Evolutionary conservation across 2,797 vertebrate genomes (phyloP).

Genomic region (Vespertilio murinus): DNA sequence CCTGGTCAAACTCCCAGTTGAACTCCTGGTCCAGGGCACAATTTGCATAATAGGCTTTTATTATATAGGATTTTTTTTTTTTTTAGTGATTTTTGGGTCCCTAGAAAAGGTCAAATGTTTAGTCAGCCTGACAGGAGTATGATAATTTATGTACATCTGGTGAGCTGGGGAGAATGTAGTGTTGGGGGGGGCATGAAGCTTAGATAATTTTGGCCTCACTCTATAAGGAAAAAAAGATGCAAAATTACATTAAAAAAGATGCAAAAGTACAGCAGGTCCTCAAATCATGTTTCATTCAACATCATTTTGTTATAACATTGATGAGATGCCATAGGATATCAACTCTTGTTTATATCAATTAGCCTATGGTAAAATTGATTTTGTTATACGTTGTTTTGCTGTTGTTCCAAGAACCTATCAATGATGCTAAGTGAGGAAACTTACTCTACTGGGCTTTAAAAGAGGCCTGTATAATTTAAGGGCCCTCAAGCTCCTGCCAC

Average conservation of each 20-base stretch:
- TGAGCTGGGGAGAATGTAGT: background rate
- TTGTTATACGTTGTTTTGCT: background rate
- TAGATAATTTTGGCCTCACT: conserved; percentile 32
- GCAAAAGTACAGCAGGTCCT: background rate
- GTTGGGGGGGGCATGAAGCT: conserved; percentile 32
- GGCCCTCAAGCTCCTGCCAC: background rate
- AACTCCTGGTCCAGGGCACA: too few species aligned
- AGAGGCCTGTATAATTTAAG: conserved; percentile 27
- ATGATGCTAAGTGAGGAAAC: background rate
- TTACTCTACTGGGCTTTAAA: conserved; percentile 10
- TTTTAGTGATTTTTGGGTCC: conserved; percentile 25
- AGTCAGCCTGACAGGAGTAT: conserved; percentile 25
- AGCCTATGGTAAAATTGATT: background rate
- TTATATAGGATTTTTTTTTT: background rate
- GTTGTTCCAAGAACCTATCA: background rate
- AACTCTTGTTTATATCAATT: background rate
- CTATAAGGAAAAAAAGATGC: background rate
- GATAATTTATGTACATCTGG: conserved; percentile 12
- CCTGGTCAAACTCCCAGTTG: too few species aligned
- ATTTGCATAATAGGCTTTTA: too few species aligned
- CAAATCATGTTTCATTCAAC: background rate
- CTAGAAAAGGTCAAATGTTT: conserved; percentile 48
- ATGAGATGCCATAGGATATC: background rate
- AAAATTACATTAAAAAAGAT: conserved; percentile 29
- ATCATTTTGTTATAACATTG: background rate